Base-by-base conservation (phyloP, 2,888 invertebrate genomes). In the Teleiodes luculella region DNA sequence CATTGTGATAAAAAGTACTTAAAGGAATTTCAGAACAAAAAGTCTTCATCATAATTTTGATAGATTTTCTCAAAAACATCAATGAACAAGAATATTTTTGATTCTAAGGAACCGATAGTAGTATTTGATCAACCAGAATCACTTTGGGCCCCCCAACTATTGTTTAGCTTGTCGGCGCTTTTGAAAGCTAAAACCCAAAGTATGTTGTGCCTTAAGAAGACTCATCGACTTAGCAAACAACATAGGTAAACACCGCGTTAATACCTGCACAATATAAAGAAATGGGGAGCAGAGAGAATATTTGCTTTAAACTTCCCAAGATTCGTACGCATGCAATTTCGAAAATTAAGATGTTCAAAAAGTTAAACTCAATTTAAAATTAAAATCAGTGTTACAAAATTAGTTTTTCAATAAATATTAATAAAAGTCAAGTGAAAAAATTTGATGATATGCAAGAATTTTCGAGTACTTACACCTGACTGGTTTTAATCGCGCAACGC, bases 171-270 rank as follows among this genome's bases (percentile, higher is more conserved):
- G 84, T 74, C 86, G 88, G 87, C 77, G 64, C 84, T 80, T 86
- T 89, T 88, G 88, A 86, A 86, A 88, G 81, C 78, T 90, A 89
- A 90, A 89, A 90, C 88, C 82, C 83, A 80, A 90, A 81, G 86
- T 88, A 74, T 89, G 89, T 89, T 83, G 75, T 82, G 84, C 80
- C 81, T 86, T 43, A 74, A 83, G 80, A 74, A 83, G 80, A 82
- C 86, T 80, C 86, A 80, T 84, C 83, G 82, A 83, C 82, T 78
- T 70, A 72, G 67, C 76, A 87, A 88, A 90, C 83, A 83, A 59
- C 62, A 73, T 68, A 67, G 57, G 70, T 76, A 86, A 86, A 88
- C 78, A 88, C 65, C 62, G 68, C 73, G 75, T 81, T 84, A 84
- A 84, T 86, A 86, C 83, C 80, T 80, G 80, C 74, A 83, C 82